A percentile compares a stretch with the other conserved stretches of the same genome.
phyloP scores from a whole-genome alignment of 2,797 vertebrate genomes.

The Dallia pectoralis region DNA sequence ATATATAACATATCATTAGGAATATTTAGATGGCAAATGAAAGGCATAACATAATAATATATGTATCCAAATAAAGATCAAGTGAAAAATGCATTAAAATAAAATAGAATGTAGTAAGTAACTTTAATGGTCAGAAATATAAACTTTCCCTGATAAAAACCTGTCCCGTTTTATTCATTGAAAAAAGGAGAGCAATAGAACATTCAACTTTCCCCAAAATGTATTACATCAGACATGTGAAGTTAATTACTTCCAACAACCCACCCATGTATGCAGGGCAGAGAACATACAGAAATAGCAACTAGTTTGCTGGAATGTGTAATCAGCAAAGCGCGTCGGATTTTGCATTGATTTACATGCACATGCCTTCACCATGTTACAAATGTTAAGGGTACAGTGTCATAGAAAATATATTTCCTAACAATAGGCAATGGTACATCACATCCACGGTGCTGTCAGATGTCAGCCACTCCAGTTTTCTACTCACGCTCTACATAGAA shows the following conservation, averaged over 20 bases:
- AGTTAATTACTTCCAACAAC: not conserved
- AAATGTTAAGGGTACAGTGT: not conserved
- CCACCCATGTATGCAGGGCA: not conserved
- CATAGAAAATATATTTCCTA: not conserved
- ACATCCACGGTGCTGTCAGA: not conserved
- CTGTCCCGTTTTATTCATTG: not conserved
- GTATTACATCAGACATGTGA: not conserved
- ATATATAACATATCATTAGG: not conserved
- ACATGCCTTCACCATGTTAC: not conserved
- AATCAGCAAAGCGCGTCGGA: not conserved
- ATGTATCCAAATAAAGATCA: not conserved
- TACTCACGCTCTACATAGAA: not conserved
- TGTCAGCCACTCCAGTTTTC: not conserved
- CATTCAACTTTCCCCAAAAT: not conserved
- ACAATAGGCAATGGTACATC: not conserved
- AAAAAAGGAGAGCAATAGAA: not conserved
- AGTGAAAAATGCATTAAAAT: not conserved
- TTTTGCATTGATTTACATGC: not conserved
- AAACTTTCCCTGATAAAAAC: not conserved
- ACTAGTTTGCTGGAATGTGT: not conserved
- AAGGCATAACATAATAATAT: not conserved
- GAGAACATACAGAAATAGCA: not conserved
- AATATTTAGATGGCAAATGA: not conserved
- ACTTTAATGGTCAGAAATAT: not conserved
- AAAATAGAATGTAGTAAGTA: not conserved